Conservation (phyloP, 2,888 invertebrate species). For the Plebejus anna region DNA sequence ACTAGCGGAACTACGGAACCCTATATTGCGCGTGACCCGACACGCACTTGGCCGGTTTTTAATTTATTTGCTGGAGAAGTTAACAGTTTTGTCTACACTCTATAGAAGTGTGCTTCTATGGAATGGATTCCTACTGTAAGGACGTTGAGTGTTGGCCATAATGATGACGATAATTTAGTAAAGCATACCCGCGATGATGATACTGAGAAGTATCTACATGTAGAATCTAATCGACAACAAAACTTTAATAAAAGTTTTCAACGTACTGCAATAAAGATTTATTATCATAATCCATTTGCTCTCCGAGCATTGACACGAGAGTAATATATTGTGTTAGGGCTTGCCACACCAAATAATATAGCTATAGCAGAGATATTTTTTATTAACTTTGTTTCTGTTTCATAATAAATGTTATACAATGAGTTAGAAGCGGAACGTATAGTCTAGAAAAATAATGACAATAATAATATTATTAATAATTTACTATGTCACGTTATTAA, state of each 20-base stretch:
- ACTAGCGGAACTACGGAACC: too few species aligned
- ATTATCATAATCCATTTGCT: slow-evolving; percentile 33
- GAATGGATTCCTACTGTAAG: neutral
- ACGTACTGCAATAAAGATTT: slow-evolving; percentile 31
- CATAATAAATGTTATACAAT: neutral
- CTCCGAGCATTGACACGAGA: slow-evolving; percentile 30
- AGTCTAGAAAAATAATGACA: neutral
- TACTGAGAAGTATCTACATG: neutral
- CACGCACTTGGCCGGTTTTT: too few species aligned
- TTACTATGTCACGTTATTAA: too few species aligned
- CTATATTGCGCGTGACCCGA: too few species aligned
- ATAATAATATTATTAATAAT: neutral
- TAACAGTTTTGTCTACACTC: neutral
- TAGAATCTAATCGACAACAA: slow-evolving; percentile 15
- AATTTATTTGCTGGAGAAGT: too few species aligned
- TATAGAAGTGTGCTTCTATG: neutral
- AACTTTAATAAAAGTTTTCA: slow-evolving; percentile 20
- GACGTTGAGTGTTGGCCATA: neutral
- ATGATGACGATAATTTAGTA: neutral
- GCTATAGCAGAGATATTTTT: neutral
- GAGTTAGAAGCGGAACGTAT: neutral
- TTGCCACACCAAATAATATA: neutral
- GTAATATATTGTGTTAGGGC: slow-evolving; percentile 32
- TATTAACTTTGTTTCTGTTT: neutral
- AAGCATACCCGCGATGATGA: neutral